Percentiles rank a stretch among this genome's conserved stretches.
Conservation (phyloP, 2,797 vertebrate species). For the Chaenodraco wilsoni region DNA sequence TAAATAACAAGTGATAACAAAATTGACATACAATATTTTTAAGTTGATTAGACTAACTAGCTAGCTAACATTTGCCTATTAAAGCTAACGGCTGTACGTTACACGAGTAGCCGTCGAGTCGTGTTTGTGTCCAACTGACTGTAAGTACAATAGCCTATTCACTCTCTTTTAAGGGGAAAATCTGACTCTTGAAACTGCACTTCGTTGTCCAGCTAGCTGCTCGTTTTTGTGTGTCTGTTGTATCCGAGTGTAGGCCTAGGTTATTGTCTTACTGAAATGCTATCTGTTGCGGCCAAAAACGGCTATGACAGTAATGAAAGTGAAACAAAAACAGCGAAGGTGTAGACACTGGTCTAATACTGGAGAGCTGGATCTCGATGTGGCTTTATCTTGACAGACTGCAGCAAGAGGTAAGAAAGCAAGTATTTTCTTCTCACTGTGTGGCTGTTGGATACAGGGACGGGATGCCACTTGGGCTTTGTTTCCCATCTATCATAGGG, state of each 20-base stretch:
- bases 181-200: neutral
- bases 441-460: slow-evolving; percentile 39
- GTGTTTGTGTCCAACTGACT: neutral
- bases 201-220: neutral
- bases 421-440: slow-evolving; percentile 13
- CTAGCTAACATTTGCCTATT: neutral
- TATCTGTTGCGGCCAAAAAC: too few relatives aligned
- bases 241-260: too few relatives aligned
- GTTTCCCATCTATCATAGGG: slow-evolving; percentile 72
- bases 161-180: neutral
- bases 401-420: slow-evolving; percentile 18
- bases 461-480: slow-evolving; percentile 53
- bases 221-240: neutral
- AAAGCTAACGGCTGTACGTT: too few relatives aligned
- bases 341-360: neutral
- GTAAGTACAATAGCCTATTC: neutral
- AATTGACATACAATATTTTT: neutral
- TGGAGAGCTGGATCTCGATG: neutral
- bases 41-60: neutral
- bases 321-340: neutral
- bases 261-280: too few relatives aligned
- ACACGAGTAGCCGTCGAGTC: neutral
- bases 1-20: neutral
- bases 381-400: slow-evolving; percentile 32
- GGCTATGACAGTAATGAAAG: neutral